These are phyloP conservation scores for Mactromeris polynyma DNA, from an alignment of 2,888 invertebrate genomes.

Conservation along the genomic window DNA sequence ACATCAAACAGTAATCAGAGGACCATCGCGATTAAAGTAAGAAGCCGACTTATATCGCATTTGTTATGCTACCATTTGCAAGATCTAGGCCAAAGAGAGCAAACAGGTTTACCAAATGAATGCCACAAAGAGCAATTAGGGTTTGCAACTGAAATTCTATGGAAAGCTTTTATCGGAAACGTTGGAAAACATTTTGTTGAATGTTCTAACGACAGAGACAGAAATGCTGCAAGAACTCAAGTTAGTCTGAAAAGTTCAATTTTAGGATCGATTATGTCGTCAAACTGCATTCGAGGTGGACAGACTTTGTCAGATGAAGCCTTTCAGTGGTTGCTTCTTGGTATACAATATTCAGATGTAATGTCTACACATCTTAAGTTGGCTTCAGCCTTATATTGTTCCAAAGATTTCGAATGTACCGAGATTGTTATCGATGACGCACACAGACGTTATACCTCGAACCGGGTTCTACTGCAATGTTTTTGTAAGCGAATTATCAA, in stretches of 20 bases:
- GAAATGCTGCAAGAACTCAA: not conserved
- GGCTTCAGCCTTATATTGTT: not conserved
- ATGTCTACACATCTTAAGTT: not conserved
- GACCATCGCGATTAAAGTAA: not conserved
- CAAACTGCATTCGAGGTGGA: not conserved
- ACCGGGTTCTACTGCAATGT: not conserved
- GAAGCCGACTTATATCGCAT: not conserved
- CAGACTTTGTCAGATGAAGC: not conserved
- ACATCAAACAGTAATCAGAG: not conserved
- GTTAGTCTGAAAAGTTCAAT: not conserved
- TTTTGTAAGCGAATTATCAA: not conserved
- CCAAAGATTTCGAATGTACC: not conserved
- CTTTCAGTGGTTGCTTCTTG: conserved; percentile 1
- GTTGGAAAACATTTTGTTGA: not conserved
- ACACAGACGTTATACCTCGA: not conserved
- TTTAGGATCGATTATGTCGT: not conserved
- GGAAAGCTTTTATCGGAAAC: not conserved
- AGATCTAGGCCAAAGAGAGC: not conserved
- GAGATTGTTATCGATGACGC: not conserved
- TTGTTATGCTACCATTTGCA: not conserved
- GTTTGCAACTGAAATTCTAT: not conserved
- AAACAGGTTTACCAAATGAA: not conserved
- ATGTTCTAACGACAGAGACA: not conserved
- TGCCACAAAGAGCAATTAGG: not conserved
- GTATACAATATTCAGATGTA: not conserved